Conservation (phyloP, 2,888 invertebrate genomes). For the Caenorhabditis imperialis region DNA sequence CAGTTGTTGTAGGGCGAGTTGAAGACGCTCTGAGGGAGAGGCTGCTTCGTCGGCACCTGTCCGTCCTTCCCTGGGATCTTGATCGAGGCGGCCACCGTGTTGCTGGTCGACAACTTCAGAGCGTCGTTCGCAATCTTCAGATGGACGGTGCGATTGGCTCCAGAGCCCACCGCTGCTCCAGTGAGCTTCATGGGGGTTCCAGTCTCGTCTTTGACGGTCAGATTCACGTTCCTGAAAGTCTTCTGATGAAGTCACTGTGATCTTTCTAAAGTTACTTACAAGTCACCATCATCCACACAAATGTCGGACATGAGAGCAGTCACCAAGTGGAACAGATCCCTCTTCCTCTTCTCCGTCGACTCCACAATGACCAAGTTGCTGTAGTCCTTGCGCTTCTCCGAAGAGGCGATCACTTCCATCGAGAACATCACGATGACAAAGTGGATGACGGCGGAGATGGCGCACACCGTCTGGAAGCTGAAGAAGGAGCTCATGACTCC, state of each 20-base stretch:
- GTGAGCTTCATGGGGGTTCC: constrained; percentile 14
- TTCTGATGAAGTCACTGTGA: background rate
- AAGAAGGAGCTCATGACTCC: background rate
- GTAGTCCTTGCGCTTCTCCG: constrained; percentile 16
- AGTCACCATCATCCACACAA: constrained; percentile 8
- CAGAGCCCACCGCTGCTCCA: constrained; percentile 23
- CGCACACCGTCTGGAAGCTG: background rate
- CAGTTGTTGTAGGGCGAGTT: background rate
- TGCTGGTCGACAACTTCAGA: background rate
- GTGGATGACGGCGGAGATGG: background rate
- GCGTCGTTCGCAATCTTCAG: background rate
- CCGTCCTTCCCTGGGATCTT: background rate
- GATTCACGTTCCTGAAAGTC: constrained; percentile 16
- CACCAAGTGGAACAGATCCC: constrained; percentile 21
- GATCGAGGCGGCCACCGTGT: constrained; percentile 2
- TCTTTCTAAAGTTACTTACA: constrained; percentile 11
- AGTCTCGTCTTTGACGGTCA: constrained; percentile 27
- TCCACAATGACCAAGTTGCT: constrained; percentile 25
- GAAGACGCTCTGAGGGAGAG: background rate
- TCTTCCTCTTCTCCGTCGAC: constrained; percentile 14
- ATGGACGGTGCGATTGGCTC: constrained; percentile 6
- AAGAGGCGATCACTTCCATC: constrained; percentile 7
- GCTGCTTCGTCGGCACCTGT: background rate
- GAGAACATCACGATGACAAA: constrained; percentile 9
- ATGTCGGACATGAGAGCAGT: constrained; percentile 12